Evolutionary conservation across 2,113 vertebrate genomes (phyloP).

Genomic region (Psammodynastes pulverulentus): DNA sequence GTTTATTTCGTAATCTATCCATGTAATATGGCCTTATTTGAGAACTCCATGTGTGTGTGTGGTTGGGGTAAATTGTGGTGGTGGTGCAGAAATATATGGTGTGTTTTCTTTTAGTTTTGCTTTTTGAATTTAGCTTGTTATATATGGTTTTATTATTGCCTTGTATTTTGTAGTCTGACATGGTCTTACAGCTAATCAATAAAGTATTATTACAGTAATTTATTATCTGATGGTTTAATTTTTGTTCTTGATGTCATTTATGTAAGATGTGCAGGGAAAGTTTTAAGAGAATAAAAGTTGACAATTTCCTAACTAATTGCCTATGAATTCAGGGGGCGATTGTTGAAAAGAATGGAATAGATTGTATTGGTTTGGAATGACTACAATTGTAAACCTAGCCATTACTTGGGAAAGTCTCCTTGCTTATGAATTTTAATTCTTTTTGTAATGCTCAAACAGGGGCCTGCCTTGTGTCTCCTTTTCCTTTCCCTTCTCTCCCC

Average conservation of each 20-base stretch:
- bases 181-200: neutral
- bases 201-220: neutral
- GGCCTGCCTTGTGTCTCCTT: neutral
- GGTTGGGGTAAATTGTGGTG: neutral
- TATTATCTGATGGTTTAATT: neutral
- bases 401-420: neutral
- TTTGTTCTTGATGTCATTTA: neutral
- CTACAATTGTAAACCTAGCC: neutral
- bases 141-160: neutral
- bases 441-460: neutral
- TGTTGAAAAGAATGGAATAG: neutral
- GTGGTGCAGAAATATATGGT: neutral
- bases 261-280: neutral
- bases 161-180: neutral
- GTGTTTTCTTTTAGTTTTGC: neutral
- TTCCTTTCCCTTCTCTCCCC: neutral
- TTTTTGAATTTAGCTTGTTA: neutral
- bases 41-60: neutral
- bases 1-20: neutral
- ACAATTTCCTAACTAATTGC: neutral
- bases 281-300: neutral
- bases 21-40: neutral
- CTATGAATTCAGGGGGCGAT: neutral
- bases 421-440: neutral
- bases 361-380: neutral